These are phyloP conservation scores for Diarsia brunnea DNA, from an alignment of 2,888 invertebrate genomes.

Conservation along the genomic window DNA sequence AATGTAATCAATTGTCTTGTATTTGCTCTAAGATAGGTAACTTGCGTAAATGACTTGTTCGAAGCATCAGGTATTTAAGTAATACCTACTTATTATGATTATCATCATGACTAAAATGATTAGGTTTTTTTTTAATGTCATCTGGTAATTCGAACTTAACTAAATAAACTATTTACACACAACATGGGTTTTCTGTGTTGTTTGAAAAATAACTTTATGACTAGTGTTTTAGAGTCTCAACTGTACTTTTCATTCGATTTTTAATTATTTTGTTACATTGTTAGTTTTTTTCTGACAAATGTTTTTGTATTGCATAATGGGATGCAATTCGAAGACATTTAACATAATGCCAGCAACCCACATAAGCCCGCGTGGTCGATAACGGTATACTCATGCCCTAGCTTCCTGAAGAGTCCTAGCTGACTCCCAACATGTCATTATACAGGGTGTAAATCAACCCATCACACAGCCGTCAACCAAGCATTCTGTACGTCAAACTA, in stretches of 20 bases:
- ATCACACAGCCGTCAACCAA: too few species aligned
- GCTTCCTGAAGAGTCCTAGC: too few species aligned
- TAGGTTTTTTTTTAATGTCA: not conserved
- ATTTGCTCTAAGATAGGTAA: slow-evolving; percentile 69
- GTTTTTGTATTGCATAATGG: not conserved
- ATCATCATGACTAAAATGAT: slow-evolving; percentile 21
- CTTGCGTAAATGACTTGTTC: slow-evolving; percentile 57
- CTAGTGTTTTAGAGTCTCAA: not conserved
- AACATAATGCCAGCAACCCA: not conserved
- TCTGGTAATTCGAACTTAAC: not conserved
- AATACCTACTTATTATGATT: slow-evolving; percentile 24
- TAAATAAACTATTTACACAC: slow-evolving; percentile 1
- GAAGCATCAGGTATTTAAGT: not conserved
- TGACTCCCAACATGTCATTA: too few species aligned
- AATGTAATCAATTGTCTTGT: slow-evolving; percentile 70
- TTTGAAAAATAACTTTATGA: not conserved
- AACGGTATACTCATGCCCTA: too few species aligned
- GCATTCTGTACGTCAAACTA: too few species aligned
- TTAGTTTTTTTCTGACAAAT: not conserved
- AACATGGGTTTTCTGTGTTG: not conserved
- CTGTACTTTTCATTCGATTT: not conserved
- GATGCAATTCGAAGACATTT: not conserved
- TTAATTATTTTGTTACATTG: not conserved
- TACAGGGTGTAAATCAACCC: too few species aligned
- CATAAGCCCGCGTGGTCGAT: not conserved